These are phyloP conservation scores for Thripadectes ignobilis DNA, from an alignment of 2,797 vertebrate genomes.

Conservation along the genomic window DNA sequence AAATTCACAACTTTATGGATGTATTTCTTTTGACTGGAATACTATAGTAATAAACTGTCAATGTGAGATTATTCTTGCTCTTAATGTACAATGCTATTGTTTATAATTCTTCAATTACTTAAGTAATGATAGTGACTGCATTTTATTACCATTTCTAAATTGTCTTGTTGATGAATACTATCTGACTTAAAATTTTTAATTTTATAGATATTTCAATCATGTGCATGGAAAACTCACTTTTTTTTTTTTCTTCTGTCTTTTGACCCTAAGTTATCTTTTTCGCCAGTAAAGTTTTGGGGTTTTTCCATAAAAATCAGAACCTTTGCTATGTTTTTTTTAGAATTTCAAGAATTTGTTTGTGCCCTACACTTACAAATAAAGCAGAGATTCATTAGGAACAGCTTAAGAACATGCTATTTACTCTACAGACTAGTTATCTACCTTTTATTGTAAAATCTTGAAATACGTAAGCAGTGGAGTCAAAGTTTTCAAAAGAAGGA, in stretches of 20 bases:
- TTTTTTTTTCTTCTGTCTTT: not conserved
- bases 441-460: not conserved
- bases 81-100: not conserved
- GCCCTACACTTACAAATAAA: not conserved
- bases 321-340: not conserved
- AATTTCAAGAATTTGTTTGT: not conserved
- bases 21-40: not conserved
- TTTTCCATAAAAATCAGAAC: not conserved
- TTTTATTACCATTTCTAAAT: not conserved
- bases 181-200: not conserved
- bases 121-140: not conserved
- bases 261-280: not conserved
- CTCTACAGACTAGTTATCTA: not conserved
- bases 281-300: fast-evolving
- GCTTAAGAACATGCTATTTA: not conserved
- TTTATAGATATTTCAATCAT: not conserved
- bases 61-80: not conserved
- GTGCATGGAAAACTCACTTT: not conserved
- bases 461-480: not conserved
- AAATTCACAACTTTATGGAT: not conserved
- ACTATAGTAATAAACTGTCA: not conserved
- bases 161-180: not conserved
- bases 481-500: not conserved
- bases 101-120: not conserved
- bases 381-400: not conserved